Evolutionary conservation across 2,888 invertebrate species (phyloP).

Genomic region (Quadroppia sp.): DNA sequence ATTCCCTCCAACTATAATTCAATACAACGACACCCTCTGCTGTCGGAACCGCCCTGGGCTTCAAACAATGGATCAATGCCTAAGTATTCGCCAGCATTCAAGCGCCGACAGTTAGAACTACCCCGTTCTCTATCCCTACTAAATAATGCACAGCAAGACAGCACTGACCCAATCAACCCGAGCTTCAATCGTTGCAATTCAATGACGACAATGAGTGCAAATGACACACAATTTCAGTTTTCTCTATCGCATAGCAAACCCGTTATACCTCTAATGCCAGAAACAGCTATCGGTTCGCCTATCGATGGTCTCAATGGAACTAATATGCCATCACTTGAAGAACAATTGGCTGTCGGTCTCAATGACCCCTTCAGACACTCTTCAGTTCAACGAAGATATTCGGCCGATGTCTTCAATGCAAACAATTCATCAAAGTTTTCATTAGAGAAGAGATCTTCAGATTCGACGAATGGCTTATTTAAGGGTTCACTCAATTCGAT

Average conservation of each 20-base stretch:
- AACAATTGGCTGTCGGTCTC: slow-evolving; percentile 14
- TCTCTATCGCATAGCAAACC: slow-evolving; percentile 50
- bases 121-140: slow-evolving; percentile 15
- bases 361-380: slow-evolving; percentile 4
- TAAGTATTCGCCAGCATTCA: slow-evolving; percentile 77
- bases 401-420: slow-evolving; percentile 5
- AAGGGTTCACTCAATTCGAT: not conserved
- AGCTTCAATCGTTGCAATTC: slow-evolving; percentile 17
- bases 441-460: slow-evolving; percentile 19
- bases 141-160: not conserved
- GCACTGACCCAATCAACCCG: slow-evolving; percentile 6
- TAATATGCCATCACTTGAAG: slow-evolving; percentile 11
- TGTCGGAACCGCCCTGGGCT: slow-evolving; percentile 49
- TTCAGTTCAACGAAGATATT: slow-evolving; percentile 21
- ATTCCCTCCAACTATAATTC: not conserved
- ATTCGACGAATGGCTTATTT: not conserved
- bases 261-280: slow-evolving; percentile 45
- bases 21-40: slow-evolving; percentile 17
- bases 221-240: slow-evolving; percentile 42
- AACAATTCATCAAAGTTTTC: slow-evolving; percentile 9
- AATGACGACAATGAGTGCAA: slow-evolving; percentile 9
- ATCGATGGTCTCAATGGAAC: slow-evolving; percentile 17
- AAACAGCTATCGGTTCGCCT: slow-evolving; percentile 43
- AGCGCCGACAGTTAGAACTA: slow-evolving; percentile 62
- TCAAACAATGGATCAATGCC: slow-evolving; percentile 56